These are phyloP conservation scores for Tineola bisselliella DNA, from an alignment of 2,888 invertebrate species.

Conservation along the genomic window DNA sequence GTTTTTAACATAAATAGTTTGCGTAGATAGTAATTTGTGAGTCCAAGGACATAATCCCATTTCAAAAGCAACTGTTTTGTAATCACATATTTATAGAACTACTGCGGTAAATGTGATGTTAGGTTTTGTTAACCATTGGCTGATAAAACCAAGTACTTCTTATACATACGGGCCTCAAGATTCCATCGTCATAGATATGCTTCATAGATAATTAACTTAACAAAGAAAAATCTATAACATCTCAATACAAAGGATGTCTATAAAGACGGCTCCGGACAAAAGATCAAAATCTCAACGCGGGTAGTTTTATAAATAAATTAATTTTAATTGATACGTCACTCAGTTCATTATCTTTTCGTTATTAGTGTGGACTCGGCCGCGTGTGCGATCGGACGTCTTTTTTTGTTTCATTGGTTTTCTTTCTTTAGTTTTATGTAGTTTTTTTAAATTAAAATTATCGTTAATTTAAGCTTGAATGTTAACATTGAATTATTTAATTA, in stretches of 20 bases:
- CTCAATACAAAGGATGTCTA: constrained; percentile 17
- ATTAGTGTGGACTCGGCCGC: background rate
- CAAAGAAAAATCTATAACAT: constrained; percentile 35
- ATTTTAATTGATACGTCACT: constrained; percentile 48
- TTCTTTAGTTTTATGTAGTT: too few relatives aligned
- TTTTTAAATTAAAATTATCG: too few relatives aligned
- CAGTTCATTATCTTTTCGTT: constrained; percentile 18
- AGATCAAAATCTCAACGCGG: constrained; percentile 25
- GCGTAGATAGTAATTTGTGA: too few relatives aligned
- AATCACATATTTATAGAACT: too few relatives aligned
- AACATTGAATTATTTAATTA: too few relatives aligned
- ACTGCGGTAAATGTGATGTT: too few relatives aligned
- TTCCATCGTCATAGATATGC: constrained; percentile 13
- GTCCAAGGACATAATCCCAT: too few relatives aligned
- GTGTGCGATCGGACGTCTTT: background rate
- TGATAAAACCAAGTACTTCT: too few relatives aligned
- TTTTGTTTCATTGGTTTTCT: background rate
- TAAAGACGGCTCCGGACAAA: constrained; percentile 23
- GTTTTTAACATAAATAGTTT: too few relatives aligned
- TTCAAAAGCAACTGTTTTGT: too few relatives aligned
- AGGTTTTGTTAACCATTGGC: too few relatives aligned
- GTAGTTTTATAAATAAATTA: constrained; percentile 32
- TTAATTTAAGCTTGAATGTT: too few relatives aligned
- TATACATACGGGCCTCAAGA: constrained; percentile 14
- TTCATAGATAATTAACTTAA: constrained; percentile 25